Evolutionary conservation across 2,888 invertebrate genomes (phyloP).

Genomic region (Platycnemis pennipes): DNA sequence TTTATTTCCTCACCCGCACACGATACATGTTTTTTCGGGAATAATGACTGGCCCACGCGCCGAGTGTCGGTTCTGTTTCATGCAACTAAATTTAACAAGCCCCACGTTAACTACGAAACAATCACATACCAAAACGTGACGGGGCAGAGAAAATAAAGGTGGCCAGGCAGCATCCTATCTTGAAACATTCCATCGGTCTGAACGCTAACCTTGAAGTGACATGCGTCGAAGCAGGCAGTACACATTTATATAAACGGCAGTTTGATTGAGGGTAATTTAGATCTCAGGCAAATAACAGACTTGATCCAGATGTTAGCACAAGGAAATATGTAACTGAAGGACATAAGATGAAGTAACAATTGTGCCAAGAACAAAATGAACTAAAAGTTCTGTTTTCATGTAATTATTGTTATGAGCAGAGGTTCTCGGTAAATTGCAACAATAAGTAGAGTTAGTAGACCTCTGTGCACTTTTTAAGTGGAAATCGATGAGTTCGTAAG

Average conservation of each 20-base stretch:
- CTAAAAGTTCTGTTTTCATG: not conserved
- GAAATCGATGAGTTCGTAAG: too few species aligned
- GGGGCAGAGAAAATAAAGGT: not conserved
- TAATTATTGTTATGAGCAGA: too few species aligned
- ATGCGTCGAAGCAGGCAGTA: not conserved
- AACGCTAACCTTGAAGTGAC: not conserved
- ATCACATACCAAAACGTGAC: not conserved
- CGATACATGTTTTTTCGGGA: not conserved
- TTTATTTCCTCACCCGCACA: slow-evolving; percentile 37
- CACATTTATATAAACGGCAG: not conserved
- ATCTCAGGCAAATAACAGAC: not conserved
- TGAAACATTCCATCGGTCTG: not conserved
- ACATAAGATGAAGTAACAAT: not conserved
- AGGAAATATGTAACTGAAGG: not conserved
- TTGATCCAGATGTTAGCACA: not conserved
- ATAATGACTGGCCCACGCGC: not conserved
- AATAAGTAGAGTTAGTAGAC: too few species aligned
- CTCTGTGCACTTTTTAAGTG: too few species aligned
- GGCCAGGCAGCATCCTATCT: not conserved
- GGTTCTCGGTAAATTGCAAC: too few species aligned
- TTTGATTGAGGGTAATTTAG: not conserved
- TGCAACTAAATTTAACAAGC: slow-evolving; percentile 19
- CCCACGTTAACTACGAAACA: not conserved
- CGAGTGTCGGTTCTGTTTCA: slow-evolving; percentile 31
- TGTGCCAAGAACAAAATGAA: not conserved